Percentiles rank a stretch among this genome's conserved stretches.
Conservation (phyloP, 2,888 invertebrate genomes). For the Crocallis elinguaria region DNA sequence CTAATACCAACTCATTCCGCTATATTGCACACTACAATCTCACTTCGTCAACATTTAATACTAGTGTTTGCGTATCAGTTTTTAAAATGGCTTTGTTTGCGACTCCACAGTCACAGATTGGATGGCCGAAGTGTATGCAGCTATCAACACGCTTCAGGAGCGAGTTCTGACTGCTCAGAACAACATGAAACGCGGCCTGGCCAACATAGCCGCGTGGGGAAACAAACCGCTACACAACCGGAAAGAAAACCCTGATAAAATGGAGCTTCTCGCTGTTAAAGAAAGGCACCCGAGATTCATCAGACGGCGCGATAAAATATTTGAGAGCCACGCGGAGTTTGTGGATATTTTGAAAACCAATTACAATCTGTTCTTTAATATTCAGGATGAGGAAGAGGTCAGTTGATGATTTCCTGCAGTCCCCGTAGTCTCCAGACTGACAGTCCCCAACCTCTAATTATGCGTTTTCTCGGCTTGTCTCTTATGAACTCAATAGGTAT, state of each 20-base stretch:
- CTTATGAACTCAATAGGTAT: no score
- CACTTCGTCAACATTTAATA: no score
- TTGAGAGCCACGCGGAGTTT: constrained; percentile 83
- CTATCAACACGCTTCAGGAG: constrained; percentile 89
- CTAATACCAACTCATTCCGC: no score
- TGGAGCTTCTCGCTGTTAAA: constrained; percentile 82
- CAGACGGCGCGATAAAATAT: constrained; percentile 70
- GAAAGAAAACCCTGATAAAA: constrained; percentile 76
- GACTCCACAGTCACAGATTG: constrained; percentile 84
- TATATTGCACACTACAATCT: no score
- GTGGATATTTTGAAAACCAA: constrained; percentile 86
- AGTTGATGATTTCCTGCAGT: background rate
- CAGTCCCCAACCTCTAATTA: no score
- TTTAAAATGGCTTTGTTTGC: background rate
- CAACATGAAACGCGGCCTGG: constrained; percentile 85
- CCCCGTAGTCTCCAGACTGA: no score
- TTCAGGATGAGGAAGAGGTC: constrained; percentile 79
- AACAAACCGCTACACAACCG: constrained; percentile 90
- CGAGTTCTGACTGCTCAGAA: constrained; percentile 88
- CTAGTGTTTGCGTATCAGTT: background rate
- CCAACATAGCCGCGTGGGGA: constrained; percentile 88
- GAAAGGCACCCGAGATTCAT: constrained; percentile 83
- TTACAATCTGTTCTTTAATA: constrained; percentile 88
- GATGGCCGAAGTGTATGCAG: constrained; percentile 87
- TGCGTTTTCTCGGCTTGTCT: no score